Evolutionary conservation across 2,113 vertebrate genomes (phyloP).

Genomic region (Macrotis lagotis): DNA sequence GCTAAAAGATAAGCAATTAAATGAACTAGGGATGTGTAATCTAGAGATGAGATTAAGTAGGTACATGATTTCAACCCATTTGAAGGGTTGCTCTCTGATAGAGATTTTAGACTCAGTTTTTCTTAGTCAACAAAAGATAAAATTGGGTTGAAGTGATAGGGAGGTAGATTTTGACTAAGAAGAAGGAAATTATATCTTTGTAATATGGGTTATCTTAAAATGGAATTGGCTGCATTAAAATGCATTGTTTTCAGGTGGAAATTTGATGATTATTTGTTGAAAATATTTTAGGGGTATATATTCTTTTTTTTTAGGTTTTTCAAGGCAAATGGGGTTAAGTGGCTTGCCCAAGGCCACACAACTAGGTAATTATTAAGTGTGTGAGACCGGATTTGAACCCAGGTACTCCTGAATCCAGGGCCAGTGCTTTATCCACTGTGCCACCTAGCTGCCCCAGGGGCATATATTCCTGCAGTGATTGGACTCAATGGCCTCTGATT

Average conservation of each 20-base stretch:
- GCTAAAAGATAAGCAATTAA: background rate
- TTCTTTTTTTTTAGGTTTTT: too few species aligned
- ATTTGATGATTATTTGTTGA: background rate
- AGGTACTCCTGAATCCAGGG: too few species aligned
- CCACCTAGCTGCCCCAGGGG: too few species aligned
- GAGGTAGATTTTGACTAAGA: background rate
- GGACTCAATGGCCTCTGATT: background rate
- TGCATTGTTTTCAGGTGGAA: background rate
- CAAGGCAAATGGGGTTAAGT: too few species aligned
- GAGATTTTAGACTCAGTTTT: background rate
- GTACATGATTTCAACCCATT: background rate
- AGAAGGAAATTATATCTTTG: background rate
- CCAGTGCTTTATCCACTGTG: too few species aligned
- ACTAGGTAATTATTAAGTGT: too few species aligned
- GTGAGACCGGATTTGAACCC: too few species aligned
- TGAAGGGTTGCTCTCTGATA: background rate
- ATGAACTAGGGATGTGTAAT: background rate
- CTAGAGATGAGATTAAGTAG: background rate
- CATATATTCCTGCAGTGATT: background rate
- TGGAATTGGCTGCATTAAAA: background rate
- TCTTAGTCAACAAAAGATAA: background rate
- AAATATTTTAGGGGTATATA: background rate
- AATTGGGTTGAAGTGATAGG: background rate
- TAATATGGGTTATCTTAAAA: background rate
- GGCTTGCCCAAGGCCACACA: too few species aligned